A percentile compares a stretch with the other conserved stretches of the same genome.
Conservation (phyloP, 2,888 invertebrate species). For the Omphaloscelis lunosa region DNA sequence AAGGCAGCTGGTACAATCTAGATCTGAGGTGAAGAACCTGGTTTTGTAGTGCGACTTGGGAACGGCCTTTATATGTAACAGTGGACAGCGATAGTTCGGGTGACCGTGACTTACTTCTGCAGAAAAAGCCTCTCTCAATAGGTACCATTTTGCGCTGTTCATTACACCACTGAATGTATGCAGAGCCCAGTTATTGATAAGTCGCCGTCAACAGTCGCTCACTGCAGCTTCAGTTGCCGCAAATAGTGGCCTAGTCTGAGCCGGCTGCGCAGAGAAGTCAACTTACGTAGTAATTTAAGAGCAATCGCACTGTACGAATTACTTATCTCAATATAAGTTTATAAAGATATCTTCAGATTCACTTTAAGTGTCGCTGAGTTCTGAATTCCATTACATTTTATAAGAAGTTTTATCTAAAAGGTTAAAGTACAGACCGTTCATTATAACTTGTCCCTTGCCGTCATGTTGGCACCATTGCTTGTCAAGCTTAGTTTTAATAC, state of each 20-base stretch:
- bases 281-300: background rate
- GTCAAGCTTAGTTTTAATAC: no score
- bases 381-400: constrained; percentile 25
- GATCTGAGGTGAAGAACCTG: no score
- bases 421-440: no score
- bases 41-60: no score
- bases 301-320: constrained; percentile 4
- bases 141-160: no score
- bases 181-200: background rate
- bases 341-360: constrained; percentile 39
- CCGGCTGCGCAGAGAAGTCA: background rate
- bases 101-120: no score
- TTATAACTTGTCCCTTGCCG: no score
- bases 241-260: constrained; percentile 1
- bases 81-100: no score
- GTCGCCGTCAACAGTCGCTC: background rate
- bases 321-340: constrained; percentile 28
- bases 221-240: background rate
- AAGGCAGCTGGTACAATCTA: no score
- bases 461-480: no score
- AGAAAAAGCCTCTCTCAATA: no score
- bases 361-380: background rate
- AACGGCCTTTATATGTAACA: no score
- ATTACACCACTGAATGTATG: background rate
- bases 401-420: constrained; percentile 7